These are phyloP conservation scores for Tinea semifulvella DNA, from an alignment of 2,888 invertebrate genomes.

Conservation along the genomic window DNA sequence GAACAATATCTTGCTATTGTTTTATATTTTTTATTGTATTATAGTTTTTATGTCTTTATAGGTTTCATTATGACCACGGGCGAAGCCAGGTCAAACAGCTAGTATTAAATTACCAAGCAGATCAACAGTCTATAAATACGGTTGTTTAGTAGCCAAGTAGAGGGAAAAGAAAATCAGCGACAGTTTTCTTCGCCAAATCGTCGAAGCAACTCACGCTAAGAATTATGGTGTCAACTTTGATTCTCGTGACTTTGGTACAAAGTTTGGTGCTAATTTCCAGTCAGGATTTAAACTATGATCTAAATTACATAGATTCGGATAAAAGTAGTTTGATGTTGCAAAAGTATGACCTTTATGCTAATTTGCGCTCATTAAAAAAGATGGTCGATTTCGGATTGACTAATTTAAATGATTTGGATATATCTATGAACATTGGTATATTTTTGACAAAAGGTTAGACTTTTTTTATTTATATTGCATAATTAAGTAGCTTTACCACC, in stretches of 20 bases:
- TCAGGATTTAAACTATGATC: background rate
- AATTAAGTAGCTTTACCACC: too few species aligned
- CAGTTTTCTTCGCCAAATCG: conserved; percentile 11
- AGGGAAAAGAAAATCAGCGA: background rate
- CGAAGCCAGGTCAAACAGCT: too few species aligned
- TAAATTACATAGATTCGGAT: background rate
- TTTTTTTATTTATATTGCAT: background rate
- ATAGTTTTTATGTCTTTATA: too few species aligned
- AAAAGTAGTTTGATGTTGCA: conserved; percentile 3
- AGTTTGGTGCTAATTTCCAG: background rate
- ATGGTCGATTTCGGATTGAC: background rate
- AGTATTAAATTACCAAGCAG: too few species aligned
- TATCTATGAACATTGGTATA: conserved; percentile 1
- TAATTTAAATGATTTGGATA: conserved; percentile 1
- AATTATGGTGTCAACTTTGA: background rate
- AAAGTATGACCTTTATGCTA: background rate
- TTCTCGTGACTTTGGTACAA: background rate
- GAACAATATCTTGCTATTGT: too few species aligned
- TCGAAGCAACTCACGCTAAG: background rate
- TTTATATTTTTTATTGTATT: too few species aligned
- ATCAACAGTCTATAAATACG: conserved; percentile 9
- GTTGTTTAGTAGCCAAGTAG: background rate
- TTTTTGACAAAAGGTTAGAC: background rate
- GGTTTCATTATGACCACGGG: too few species aligned
- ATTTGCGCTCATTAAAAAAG: background rate